A percentile compares a stretch with the other conserved stretches of the same genome.
These are phyloP conservation scores for Pomacea maculata DNA, from an alignment of 1,140 invertebrate species.

Conservation along the genomic window DNA sequence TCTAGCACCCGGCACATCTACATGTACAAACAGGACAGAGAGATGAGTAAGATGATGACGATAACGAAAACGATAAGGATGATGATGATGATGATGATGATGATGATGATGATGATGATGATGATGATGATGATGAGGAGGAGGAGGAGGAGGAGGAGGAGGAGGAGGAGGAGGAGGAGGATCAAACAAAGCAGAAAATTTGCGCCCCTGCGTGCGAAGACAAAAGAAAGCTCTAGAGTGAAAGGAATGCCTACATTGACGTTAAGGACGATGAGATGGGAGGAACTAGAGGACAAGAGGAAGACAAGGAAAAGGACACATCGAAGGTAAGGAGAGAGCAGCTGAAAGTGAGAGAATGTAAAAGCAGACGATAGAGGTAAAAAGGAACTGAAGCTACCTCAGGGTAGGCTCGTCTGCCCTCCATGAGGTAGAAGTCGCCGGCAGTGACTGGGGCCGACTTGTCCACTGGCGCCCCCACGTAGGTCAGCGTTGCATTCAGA, in stretches of 20 bases:
- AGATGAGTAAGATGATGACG: not conserved
- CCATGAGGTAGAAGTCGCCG: not conserved
- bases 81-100: not conserved
- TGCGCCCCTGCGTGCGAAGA: not conserved
- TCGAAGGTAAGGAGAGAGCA: not conserved
- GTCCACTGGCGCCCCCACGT: slow-evolving; percentile 24
- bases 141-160: not conserved
- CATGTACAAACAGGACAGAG: not conserved
- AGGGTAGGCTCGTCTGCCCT: slow-evolving; percentile 6
- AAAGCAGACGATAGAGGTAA: not conserved
- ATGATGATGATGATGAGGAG: not conserved
- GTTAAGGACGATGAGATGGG: not conserved
- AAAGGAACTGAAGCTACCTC: not conserved
- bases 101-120: not conserved
- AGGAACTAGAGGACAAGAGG: not conserved
- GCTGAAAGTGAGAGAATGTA: not conserved
- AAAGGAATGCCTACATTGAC: not conserved
- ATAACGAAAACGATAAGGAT: not conserved
- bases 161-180: not conserved
- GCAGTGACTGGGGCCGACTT: not conserved
- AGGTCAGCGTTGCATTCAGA: not conserved
- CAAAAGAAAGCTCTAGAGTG: not conserved
- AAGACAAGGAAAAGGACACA: not conserved
- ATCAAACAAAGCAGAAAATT: not conserved
- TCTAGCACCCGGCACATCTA: slow-evolving; percentile 13